Percentiles rank a stretch among this genome's conserved stretches.
phyloP scores from a whole-genome alignment of 2,797 vertebrate genomes.

The Sebastolobus altivelis region DNA sequence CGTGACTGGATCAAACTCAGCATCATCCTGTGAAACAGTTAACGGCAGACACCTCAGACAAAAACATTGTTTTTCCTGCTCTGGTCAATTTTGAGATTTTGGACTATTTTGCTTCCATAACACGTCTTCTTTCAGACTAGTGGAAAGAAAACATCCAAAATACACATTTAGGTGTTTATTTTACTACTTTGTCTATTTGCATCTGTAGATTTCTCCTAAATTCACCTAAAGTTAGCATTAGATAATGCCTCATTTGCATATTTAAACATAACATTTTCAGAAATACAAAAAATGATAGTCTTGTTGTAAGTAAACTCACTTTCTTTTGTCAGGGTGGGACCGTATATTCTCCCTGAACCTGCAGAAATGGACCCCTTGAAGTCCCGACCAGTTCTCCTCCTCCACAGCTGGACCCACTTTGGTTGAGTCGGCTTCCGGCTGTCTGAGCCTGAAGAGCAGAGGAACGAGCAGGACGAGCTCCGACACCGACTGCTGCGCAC shows the following conservation, averaged over 20 bases:
- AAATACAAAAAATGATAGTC: too few species aligned
- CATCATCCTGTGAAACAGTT: slow-evolving; percentile 58
- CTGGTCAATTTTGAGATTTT: too few species aligned
- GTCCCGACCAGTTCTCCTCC: slow-evolving; percentile 75
- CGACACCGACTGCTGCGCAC: not conserved
- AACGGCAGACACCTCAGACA: too few species aligned
- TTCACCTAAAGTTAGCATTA: too few species aligned
- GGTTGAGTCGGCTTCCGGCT: slow-evolving; percentile 14
- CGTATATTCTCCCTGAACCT: slow-evolving; percentile 60
- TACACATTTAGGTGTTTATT: too few species aligned
- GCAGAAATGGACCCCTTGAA: accelerated
- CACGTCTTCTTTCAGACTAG: too few species aligned
- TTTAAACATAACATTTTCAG: too few species aligned
- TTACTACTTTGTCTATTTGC: too few species aligned
- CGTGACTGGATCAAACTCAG: slow-evolving; percentile 56
- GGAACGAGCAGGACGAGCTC: slow-evolving; percentile 82
- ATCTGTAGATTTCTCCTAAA: too few species aligned
- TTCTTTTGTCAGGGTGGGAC: slow-evolving; percentile 34
- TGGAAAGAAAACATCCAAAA: too few species aligned
- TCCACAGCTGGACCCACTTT: slow-evolving; percentile 51
- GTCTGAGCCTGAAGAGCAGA: slow-evolving; percentile 70
- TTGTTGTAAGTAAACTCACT: slow-evolving; percentile 32
- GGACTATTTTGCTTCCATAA: too few species aligned
- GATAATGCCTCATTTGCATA: too few species aligned
- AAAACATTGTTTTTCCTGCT: accelerated